Evolutionary conservation across 2,113 vertebrate species (phyloP).

Genomic region (Colistium nudipinnis): DNA sequence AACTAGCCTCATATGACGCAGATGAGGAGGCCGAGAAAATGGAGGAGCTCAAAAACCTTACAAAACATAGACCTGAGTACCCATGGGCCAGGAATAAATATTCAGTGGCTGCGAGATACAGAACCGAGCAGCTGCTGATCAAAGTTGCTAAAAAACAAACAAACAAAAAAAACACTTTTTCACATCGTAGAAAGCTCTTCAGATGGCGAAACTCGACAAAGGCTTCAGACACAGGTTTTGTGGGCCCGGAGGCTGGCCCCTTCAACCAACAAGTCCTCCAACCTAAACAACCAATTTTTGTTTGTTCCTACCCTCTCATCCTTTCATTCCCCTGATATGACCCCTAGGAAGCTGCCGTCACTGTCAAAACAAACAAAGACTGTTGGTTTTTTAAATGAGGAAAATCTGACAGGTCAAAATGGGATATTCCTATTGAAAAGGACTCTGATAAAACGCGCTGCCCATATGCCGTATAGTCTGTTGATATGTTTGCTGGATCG

Average conservation of each 20-base stretch:
- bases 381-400: too few relatives aligned
- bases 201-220: slow-evolving; percentile 20
- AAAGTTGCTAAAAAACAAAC: slow-evolving; percentile 11
- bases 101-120: neutral
- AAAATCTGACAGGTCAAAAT: too few relatives aligned
- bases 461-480: neutral
- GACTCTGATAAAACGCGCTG: too few relatives aligned
- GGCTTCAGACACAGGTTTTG: neutral
- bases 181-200: neutral
- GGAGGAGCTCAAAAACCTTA: slow-evolving; percentile 17
- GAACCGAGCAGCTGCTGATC: neutral
- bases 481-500: slow-evolving; percentile 11
- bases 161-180: neutral
- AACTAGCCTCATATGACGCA: slow-evolving; percentile 18
- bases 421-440: too few relatives aligned
- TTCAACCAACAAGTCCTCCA: slow-evolving; percentile 4
- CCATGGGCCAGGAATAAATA: neutral
- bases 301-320: neutral
- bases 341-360: neutral
- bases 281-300: neutral
- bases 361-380: neutral
- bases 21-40: slow-evolving; percentile 7
- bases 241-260: neutral
- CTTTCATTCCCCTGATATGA: too few relatives aligned
- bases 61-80: neutral